Evolutionary conservation across 2,888 invertebrate species (phyloP), one percentile per base, ranked within the genome.

Genomic region (Oegoconia quadripuncta): DNA sequence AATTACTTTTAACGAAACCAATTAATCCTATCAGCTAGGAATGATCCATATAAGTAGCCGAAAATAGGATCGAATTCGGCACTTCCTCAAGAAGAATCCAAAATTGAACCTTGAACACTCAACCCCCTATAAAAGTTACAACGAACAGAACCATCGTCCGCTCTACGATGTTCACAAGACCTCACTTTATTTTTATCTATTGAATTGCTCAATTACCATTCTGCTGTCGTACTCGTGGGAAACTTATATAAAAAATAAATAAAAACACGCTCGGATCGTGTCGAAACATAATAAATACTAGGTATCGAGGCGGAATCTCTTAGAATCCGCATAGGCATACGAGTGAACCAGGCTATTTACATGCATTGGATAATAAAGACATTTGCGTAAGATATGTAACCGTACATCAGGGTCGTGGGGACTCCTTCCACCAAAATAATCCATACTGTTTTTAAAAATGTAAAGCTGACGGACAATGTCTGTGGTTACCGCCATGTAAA

Each of bases 261-360:
- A 69, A 64, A 69, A 67, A 70, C 61, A 70, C 51, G 54, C 60
- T 64, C 39, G 48, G 52, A 61, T 70, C 69, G 69, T 68, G 67
- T 72, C 50, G 55, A 65, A 71, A 69, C 68, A 61, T 66, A 60
- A 68, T 68, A 60, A 61, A 63, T 77, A 74, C 78, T 63, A 36
- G 50, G 72, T 76, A 80, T 59, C 55, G 63, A 74, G 60, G 67
- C 71, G 74, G 73, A 76, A 75, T 80, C 75, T 82, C 77, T 41
- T 59, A 74, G 81, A 81, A 83, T 72, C 68, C 67, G 69, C 52
- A 52, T 63, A 51, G 50, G 59, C 59, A 58, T 65, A 64, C 56
- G 46, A 63, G 60, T 56, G 50, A 59, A 51, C 38, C 41, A n/a
- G n/a, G 44, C 37, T 59, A 54, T 60, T 57, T 57, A 59, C 58